Base-by-base conservation (phyloP, 2,113 vertebrate species). In the Halichoerus grypus region DNA sequence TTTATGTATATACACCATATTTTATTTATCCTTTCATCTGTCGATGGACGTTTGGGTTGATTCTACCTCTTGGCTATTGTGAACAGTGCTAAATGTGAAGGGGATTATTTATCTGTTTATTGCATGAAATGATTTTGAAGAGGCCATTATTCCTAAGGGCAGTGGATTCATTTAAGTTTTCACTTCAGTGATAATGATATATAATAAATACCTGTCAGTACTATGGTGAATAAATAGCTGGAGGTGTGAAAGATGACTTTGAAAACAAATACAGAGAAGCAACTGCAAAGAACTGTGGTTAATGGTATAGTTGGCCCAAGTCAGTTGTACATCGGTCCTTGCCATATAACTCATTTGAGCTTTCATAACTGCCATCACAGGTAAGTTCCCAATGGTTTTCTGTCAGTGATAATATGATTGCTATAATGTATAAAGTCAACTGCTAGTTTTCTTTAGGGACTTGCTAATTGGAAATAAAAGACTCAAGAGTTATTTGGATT, bases 111-210 rank as follows among this genome's bases (percentile, higher is more conserved):
- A 31, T 55, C 31, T 80, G 39, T 49, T 88, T 65, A 84, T 5
- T 10, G 22, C 6, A 46, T 28, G 49, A 86, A 24, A 53, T 51
- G 51, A 69, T 65, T 93, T 91, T 69, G 10, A 49, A 76, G 63
- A 57, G 28, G 18, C 7, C 2, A 8, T 63, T 65, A 59, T 53
- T 88, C n/a, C 33, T 80, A 69, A 80, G 49, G 72, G 24, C 63
- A 85, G n/a, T 63, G 69, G 28, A 81, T 96, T 86, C 79, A 21
- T 86, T 63, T 77, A 77, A 36, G 15, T 39, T 92, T 97, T 96
- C 71, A 42, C 55, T 9, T 76, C 24, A 85, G 10, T 72, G 69
- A 63, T 89, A 42, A 71, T 65, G 69, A 83, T 31, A 3, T 63
- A 31, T 10, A 90, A 81, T 82, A 96, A 36, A 61, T 51, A 22